Percentiles rank a stretch among this genome's conserved stretches.
phyloP scores from a whole-genome alignment of 2,797 vertebrate species.

The Helarctos malayanus region DNA sequence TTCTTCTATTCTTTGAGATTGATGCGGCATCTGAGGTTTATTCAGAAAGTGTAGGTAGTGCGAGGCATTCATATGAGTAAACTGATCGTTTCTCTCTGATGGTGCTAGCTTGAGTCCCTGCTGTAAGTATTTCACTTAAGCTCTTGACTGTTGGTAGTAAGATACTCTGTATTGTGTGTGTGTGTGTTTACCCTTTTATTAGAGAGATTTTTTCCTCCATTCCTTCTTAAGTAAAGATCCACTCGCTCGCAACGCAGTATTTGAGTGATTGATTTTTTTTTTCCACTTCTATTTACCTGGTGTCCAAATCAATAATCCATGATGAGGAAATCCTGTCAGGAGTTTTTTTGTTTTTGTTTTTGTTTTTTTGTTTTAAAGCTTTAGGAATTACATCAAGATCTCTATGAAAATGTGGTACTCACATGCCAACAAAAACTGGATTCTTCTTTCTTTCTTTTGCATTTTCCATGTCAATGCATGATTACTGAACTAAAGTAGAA shows the following conservation, averaged over 20 bases:
- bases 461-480: neutral
- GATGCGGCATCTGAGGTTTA: neutral
- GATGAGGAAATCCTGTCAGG: neutral
- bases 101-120: neutral
- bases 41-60: neutral
- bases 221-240: neutral
- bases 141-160: neutral
- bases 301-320: neutral
- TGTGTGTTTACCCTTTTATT: neutral
- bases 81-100: neutral
- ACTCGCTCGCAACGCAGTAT: neutral
- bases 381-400: neutral
- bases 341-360: neutral
- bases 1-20: neutral
- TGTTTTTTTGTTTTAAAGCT: neutral
- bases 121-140: neutral
- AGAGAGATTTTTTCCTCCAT: accelerated
- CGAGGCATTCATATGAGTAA: neutral
- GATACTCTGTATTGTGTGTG: neutral
- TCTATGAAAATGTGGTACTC: neutral
- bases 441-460: neutral
- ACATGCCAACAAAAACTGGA: neutral
- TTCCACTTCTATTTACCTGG: neutral
- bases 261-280: neutral
- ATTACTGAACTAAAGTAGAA: neutral